phyloP scores from a whole-genome alignment of 1,140 invertebrate genomes.

The Tachypleus tridentatus region DNA sequence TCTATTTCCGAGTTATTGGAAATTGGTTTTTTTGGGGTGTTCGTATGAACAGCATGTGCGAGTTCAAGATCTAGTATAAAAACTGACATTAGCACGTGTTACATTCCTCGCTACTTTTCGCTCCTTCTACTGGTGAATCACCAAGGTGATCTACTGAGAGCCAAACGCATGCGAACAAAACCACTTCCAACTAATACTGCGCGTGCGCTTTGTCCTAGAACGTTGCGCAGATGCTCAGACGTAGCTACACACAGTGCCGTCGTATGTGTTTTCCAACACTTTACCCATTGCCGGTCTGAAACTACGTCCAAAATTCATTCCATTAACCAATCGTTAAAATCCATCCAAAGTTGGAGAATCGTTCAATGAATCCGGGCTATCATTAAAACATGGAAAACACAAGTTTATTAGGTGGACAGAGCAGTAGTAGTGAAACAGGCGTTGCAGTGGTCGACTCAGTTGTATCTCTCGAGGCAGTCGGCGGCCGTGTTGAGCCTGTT shows the following conservation, averaged over 20 bases:
- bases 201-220: not conserved
- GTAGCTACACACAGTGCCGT: constrained; percentile 29
- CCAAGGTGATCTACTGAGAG: not conserved
- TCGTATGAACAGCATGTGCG: no score
- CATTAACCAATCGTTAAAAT: constrained; percentile 10
- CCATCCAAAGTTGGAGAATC: constrained; percentile 5
- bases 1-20: no score
- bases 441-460: not conserved
- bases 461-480: constrained; percentile 10
- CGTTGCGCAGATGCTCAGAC: constrained; percentile 1
- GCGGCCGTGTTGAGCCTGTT: constrained; percentile 14
- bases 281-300: constrained; percentile 31
- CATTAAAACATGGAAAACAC: constrained; percentile 35
- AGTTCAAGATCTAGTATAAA: no score
- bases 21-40: no score
- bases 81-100: no score
- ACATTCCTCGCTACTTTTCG: no score
- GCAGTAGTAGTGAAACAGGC: constrained; percentile 7
- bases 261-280: constrained; percentile 27
- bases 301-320: constrained; percentile 21
- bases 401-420: constrained; percentile 35
- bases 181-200: not conserved
- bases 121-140: no score
- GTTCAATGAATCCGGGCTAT: constrained; percentile 18
- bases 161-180: not conserved